These are phyloP conservation scores for Drosophila flavopinicola DNA, from an alignment of 2,888 invertebrate species.

Conservation along the genomic window DNA sequence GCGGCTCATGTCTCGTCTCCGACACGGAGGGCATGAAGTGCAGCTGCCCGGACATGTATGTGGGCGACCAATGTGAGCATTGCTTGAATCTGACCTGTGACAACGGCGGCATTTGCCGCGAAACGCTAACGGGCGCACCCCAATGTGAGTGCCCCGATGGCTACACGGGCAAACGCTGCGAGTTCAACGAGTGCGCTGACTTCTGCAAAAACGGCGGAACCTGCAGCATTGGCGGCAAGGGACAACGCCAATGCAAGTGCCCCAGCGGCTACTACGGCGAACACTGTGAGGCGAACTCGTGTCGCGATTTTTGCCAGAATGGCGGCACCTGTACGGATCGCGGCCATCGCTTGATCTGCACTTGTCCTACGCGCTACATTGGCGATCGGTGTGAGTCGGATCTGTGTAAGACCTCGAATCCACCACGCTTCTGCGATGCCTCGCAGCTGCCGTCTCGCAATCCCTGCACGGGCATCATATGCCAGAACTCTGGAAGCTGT, in stretches of 20 bases:
- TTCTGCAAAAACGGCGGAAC: conserved; percentile 86
- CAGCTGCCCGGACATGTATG: conserved; percentile 86
- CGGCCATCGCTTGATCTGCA: conserved; percentile 75
- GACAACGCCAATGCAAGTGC: conserved; percentile 83
- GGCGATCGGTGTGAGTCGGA: conserved; percentile 86
- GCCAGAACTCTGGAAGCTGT: conserved; percentile 86
- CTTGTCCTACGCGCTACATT: conserved; percentile 80
- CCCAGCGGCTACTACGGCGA: conserved; percentile 82
- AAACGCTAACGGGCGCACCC: conserved; percentile 83
- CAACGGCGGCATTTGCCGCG: conserved; percentile 87
- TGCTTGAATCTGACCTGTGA: conserved; percentile 86
- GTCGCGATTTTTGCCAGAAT: conserved; percentile 85
- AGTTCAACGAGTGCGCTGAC: conserved; percentile 86
- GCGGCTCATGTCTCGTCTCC: conserved; percentile 86
- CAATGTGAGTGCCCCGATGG: conserved; percentile 87
- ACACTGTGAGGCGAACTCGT: conserved; percentile 86
- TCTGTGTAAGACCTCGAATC: conserved; percentile 84
- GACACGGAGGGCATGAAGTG: conserved; percentile 84
- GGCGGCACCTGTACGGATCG: conserved; percentile 85
- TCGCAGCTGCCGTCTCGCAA: conserved; percentile 76
- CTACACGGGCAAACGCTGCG: conserved; percentile 86
- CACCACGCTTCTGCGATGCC: conserved; percentile 82
- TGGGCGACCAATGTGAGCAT: conserved; percentile 86
- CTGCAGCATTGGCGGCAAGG: conserved; percentile 81
- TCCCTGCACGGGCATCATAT: conserved; percentile 84